Percentiles rank a stretch among this genome's conserved stretches.
phyloP scores from a whole-genome alignment of 1,140 invertebrate genomes.

The Chelonus insularis region DNA sequence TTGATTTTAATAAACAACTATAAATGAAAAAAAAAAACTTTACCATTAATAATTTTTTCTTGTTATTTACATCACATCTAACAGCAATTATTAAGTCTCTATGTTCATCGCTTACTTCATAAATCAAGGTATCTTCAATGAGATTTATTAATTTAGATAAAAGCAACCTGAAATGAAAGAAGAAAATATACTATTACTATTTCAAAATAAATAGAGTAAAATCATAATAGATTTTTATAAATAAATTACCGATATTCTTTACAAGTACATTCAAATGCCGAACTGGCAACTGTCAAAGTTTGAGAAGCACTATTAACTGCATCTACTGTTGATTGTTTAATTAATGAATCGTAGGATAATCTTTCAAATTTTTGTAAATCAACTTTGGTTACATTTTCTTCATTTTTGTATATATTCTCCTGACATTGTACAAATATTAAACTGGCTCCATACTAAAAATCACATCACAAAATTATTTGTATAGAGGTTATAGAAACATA shows the following conservation, averaged over 20 bases:
- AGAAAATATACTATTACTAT: too few species aligned
- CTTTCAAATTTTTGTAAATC: constrained; percentile 36
- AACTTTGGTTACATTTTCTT: constrained; percentile 42
- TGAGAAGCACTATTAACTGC: constrained; percentile 50
- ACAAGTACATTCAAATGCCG: constrained; percentile 47
- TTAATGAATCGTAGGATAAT: constrained; percentile 51
- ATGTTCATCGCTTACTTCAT: constrained; percentile 43
- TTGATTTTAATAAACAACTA: too few species aligned
- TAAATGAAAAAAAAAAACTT: constrained; percentile 12
- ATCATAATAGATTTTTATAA: too few species aligned
- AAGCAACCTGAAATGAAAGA: too few species aligned
- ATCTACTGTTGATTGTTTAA: constrained; percentile 51
- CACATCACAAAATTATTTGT: too few species aligned
- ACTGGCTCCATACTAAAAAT: too few species aligned
- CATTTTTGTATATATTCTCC: constrained; percentile 31
- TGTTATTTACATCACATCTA: constrained; percentile 43
- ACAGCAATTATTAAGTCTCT: constrained; percentile 47
- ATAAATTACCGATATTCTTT: constrained; percentile 48
- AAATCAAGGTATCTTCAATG: constrained; percentile 43
- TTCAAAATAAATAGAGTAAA: too few species aligned
- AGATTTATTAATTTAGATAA: constrained; percentile 45
- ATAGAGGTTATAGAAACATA: too few species aligned
- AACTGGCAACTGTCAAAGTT: constrained; percentile 47
- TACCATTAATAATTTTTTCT: constrained; percentile 44
- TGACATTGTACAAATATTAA: constrained; percentile 33